These are phyloP conservation scores for Antennarius maculatus DNA, from an alignment of 2,797 vertebrate species.

Conservation along the genomic window DNA sequence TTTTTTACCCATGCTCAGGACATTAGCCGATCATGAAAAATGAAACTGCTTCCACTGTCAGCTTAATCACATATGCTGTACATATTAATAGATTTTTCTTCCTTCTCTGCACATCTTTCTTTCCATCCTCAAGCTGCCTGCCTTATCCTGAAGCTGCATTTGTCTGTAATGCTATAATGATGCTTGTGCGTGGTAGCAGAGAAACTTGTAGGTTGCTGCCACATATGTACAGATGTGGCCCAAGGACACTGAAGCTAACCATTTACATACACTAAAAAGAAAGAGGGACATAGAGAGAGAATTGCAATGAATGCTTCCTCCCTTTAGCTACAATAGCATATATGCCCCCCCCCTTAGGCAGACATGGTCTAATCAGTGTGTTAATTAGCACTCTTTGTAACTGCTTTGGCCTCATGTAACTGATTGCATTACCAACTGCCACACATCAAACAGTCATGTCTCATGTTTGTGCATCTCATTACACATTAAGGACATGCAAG, in stretches of 20 bases:
- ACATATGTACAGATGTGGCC: constrained; percentile 41
- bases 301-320: constrained; percentile 29
- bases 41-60: not conserved
- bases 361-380: constrained; percentile 69
- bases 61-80: not conserved
- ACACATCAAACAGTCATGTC: constrained; percentile 70
- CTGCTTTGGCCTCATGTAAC: constrained; percentile 61
- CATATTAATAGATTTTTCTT: not conserved
- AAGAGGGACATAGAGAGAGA: constrained; percentile 18
- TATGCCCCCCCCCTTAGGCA: constrained; percentile 60
- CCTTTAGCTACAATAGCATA: constrained; percentile 54
- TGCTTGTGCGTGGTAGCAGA: constrained; percentile 40
- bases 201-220: constrained; percentile 33
- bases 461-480: constrained; percentile 66
- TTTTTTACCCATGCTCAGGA: not conserved
- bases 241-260: constrained; percentile 33
- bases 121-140: constrained; percentile 13
- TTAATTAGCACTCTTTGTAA: constrained; percentile 73
- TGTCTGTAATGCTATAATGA: constrained; percentile 35
- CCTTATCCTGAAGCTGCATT: constrained; percentile 32
- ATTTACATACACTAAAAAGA: constrained; percentile 25
- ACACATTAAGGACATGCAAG: constrained; percentile 61
- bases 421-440: constrained; percentile 76
- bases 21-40: not conserved
- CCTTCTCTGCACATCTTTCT: not conserved